A percentile compares a stretch with the other conserved stretches of the same genome.
Evolutionary conservation across 2,113 vertebrate species (phyloP).

Genomic region (Nematolebias whitei): DNA sequence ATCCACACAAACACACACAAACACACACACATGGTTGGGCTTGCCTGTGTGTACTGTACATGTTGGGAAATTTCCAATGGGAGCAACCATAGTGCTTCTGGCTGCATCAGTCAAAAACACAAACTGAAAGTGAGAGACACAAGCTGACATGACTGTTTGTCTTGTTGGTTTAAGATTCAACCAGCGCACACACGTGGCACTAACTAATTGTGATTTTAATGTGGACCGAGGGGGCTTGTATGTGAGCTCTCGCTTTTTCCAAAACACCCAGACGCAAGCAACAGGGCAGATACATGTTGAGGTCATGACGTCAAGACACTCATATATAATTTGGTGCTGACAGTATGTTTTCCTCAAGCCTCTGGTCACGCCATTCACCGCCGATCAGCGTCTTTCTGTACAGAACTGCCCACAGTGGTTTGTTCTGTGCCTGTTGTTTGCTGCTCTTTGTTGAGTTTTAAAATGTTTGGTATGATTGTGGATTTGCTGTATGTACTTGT

Average conservation of each 20-base stretch:
- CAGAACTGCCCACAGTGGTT: conserved; percentile 19
- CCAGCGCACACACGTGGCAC: conserved; percentile 38
- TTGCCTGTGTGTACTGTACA: conserved; percentile 4
- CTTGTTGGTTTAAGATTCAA: conserved; percentile 34
- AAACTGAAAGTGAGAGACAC: conserved; percentile 25
- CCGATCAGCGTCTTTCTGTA: conserved; percentile 55
- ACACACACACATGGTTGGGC: not conserved
- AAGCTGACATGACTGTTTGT: conserved; percentile 57
- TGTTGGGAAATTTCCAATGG: conserved; percentile 41
- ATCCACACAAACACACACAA: conserved; percentile 11
- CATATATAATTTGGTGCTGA: conserved; percentile 37
- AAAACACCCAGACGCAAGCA: conserved; percentile 46
- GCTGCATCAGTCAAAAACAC: conserved; percentile 30
- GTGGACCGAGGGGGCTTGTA: conserved; percentile 38
- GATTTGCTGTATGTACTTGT: not conserved
- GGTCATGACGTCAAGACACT: conserved; percentile 37
- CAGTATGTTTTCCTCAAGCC: conserved; percentile 56
- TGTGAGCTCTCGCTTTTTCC: conserved; percentile 9
- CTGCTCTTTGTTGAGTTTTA: not conserved
- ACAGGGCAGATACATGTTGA: conserved; percentile 53
- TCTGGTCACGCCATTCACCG: conserved; percentile 37
- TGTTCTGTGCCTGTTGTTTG: conserved; percentile 4
- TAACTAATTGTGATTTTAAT: conserved; percentile 74
- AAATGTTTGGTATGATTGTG: not conserved
- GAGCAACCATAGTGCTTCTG: conserved; percentile 29